These are phyloP conservation scores for Microcebus tavaratra DNA, from an alignment of 2,113 vertebrate genomes.

Conservation along the genomic window DNA sequence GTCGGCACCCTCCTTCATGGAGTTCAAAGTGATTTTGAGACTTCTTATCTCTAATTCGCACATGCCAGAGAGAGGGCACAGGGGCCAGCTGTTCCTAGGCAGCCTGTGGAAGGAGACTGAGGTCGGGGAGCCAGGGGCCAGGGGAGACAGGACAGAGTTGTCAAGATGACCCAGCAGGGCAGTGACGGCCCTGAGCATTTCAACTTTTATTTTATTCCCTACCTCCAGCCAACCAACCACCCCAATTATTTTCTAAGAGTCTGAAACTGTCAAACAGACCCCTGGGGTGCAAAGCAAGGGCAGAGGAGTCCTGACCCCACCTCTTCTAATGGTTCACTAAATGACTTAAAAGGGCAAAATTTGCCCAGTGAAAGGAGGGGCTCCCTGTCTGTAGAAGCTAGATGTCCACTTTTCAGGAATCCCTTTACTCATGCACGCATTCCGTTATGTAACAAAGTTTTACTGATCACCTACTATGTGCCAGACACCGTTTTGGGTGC, in stretches of 20 bases:
- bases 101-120: background rate
- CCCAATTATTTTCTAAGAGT: constrained; percentile 4
- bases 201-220: background rate
- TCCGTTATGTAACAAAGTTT: background rate
- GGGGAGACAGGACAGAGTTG: background rate
- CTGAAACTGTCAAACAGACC: background rate
- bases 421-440: background rate
- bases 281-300: background rate
- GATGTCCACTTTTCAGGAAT: background rate
- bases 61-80: constrained; percentile 1
- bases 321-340: background rate
- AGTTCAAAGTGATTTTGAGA: constrained; percentile 52
- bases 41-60: constrained; percentile 37
- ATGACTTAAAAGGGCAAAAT: background rate
- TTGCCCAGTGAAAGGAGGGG: background rate
- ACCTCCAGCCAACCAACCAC: background rate
- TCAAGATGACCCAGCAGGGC: background rate
- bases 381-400: background rate
- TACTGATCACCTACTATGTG: background rate
- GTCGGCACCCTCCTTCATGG: background rate
- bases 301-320: background rate
- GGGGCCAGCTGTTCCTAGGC: background rate
- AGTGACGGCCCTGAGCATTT: background rate
- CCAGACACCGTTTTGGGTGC: background rate
- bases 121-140: background rate